Percentiles rank a stretch among this genome's conserved stretches.
phyloP scores from a whole-genome alignment of 2,797 vertebrate genomes.

The Steatocranus sp. region DNA sequence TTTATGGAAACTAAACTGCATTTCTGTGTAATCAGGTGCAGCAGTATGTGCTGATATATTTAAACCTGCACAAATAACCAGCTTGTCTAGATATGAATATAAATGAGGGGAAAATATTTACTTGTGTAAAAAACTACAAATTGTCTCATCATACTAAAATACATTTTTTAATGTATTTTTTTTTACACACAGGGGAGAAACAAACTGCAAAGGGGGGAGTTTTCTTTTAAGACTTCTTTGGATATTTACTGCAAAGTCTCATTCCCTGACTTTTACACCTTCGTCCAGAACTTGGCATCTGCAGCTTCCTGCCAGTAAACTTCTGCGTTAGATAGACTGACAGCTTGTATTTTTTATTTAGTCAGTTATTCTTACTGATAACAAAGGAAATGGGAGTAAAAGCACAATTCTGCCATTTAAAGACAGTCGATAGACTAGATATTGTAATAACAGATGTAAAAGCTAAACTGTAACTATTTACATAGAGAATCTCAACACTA shows the following conservation, averaged over 20 bases:
- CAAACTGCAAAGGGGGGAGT: conserved; percentile 13
- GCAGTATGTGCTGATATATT: not conserved
- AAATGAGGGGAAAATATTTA: not conserved
- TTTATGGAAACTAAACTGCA: not conserved
- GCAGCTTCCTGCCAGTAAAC: conserved; percentile 91
- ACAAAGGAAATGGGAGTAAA: conserved; percentile 91
- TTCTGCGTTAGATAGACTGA: conserved; percentile 90
- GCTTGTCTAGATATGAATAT: not conserved
- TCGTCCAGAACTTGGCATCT: conserved; percentile 87
- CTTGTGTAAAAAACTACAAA: not conserved
- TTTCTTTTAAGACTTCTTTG: conserved; percentile 46
- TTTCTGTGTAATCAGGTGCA: not conserved
- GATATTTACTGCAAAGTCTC: conserved; percentile 71
- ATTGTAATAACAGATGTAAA: conserved; percentile 86
- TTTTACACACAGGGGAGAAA: not conserved
- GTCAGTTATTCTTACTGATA: conserved; percentile 87
- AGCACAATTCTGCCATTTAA: conserved; percentile 99
- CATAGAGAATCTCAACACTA: conserved; percentile 87
- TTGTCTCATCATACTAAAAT: not conserved
- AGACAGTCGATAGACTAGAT: conserved; percentile 85
- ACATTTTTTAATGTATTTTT: not conserved
- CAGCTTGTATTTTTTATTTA: conserved; percentile 85
- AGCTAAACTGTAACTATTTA: conserved; percentile 93
- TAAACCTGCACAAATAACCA: not conserved
- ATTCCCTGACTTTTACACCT: conserved; percentile 78